phyloP scores from a whole-genome alignment of 2,113 vertebrate species.

The Petaurus breviceps region DNA sequence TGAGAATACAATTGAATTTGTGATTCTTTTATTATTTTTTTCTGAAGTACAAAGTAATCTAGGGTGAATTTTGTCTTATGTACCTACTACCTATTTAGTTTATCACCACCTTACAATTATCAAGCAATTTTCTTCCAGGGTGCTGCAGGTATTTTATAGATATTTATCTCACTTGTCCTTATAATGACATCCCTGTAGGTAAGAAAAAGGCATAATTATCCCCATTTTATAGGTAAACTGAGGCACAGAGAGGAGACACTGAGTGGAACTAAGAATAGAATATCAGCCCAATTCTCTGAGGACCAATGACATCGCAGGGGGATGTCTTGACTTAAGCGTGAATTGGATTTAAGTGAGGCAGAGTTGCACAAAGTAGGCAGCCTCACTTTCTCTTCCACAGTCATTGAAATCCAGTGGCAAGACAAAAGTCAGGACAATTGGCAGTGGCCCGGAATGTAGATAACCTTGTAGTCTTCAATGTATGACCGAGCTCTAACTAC shows the following conservation, averaged over 20 bases:
- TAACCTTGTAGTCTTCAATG: not conserved
- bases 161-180: slow-evolving; percentile 50
- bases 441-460: not conserved
- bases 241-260: slow-evolving; percentile 27
- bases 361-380: not conserved
- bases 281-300: slow-evolving; percentile 1
- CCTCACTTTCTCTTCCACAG: not conserved
- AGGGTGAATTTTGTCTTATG: not conserved
- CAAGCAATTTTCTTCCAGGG: slow-evolving; percentile 8
- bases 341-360: not conserved
- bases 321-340: not conserved
- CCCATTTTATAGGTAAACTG: slow-evolving; percentile 55
- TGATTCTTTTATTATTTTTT: not conserved
- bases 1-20: not conserved
- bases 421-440: not conserved
- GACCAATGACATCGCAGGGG: not conserved
- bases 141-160: slow-evolving; percentile 31
- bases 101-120: not conserved
- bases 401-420: not conserved
- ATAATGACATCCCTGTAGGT: slow-evolving; percentile 37
- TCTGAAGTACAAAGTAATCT: not conserved
- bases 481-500: not conserved
- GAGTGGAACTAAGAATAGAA: slow-evolving; percentile 37
- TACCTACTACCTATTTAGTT: not conserved
- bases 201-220: slow-evolving; percentile 51